A percentile compares a stretch with the other conserved stretches of the same genome.
Conservation (phyloP, 2,888 invertebrate species). For the Endotricha flammealis region DNA sequence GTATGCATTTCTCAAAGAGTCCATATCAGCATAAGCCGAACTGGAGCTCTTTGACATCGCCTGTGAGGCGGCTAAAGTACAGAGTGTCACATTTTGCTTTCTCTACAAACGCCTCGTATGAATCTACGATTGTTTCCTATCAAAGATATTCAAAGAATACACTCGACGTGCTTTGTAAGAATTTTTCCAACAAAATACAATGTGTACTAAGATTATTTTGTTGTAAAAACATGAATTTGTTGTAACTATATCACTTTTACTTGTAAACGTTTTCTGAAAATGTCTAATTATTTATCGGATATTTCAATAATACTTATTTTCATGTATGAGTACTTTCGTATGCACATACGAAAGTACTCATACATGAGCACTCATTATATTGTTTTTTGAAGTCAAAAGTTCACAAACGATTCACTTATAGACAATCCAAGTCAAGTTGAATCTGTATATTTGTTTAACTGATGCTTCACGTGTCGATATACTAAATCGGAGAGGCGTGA, state of each 20-base stretch:
- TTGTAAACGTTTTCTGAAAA: too few relatives aligned
- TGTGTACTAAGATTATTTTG: too few relatives aligned
- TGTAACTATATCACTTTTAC: too few relatives aligned
- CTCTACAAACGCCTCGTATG: slow-evolving; percentile 31
- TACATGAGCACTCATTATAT: slow-evolving; percentile 14
- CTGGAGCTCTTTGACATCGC: slow-evolving; percentile 47
- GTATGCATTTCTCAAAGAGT: slow-evolving; percentile 53
- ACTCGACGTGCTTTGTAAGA: slow-evolving; percentile 30
- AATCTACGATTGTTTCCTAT: slow-evolving; percentile 37
- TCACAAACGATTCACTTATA: slow-evolving; percentile 26
- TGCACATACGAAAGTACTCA: too few relatives aligned
- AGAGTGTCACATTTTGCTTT: slow-evolving; percentile 51
- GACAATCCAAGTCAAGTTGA: slow-evolving; percentile 35
- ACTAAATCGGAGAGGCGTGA: slow-evolving; percentile 61
- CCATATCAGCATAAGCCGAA: slow-evolving; percentile 50
- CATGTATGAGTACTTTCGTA: too few relatives aligned
- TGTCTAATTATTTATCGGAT: too few relatives aligned
- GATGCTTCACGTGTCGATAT: slow-evolving; percentile 62
- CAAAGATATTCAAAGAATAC: slow-evolving; percentile 35
- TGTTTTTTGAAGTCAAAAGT: slow-evolving; percentile 13
- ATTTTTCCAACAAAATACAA: neutral
- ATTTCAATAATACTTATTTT: too few relatives aligned
- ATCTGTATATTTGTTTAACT: slow-evolving; percentile 57
- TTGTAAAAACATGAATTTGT: too few relatives aligned
- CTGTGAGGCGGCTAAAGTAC: slow-evolving; percentile 36